Percentiles rank a stretch among this genome's conserved stretches.
Evolutionary conservation across 2,113 vertebrate genomes (phyloP).

Genomic region (Bubo bubo): DNA sequence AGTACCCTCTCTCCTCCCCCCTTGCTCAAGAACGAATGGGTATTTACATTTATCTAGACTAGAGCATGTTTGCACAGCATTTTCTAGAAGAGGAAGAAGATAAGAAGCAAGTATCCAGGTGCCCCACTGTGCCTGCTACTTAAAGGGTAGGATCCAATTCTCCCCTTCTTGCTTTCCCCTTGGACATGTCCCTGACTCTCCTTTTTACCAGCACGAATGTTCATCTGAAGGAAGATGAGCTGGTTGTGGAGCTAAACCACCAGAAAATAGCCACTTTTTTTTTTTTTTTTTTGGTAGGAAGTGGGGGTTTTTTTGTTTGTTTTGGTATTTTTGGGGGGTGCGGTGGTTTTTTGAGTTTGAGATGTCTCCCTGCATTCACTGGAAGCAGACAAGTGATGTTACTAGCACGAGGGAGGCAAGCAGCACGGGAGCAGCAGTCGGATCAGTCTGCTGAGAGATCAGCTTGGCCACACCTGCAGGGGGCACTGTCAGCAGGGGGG

Average conservation of each 20-base stretch:
- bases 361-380: background rate
- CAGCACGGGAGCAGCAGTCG: fast-evolving
- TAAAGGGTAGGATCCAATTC: background rate
- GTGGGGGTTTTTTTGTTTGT: too few relatives aligned
- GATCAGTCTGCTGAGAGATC: background rate
- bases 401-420: background rate
- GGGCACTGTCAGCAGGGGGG: background rate
- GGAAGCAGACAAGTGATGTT: background rate
- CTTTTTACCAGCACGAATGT: background rate
- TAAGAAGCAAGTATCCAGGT: background rate
- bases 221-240: background rate
- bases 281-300: background rate
- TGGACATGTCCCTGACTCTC: fast-evolving
- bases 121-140: background rate
- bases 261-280: background rate
- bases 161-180: background rate
- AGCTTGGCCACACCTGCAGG: fast-evolving
- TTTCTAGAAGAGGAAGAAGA: background rate
- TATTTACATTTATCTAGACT: background rate
- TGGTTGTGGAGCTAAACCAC: background rate
- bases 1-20: background rate
- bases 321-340: background rate
- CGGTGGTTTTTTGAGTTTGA: background rate
- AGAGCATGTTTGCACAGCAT: background rate
- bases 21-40: background rate